These are phyloP conservation scores for Stenoptilia bipunctidactyla DNA, from an alignment of 2,888 invertebrate genomes.

Conservation along the genomic window DNA sequence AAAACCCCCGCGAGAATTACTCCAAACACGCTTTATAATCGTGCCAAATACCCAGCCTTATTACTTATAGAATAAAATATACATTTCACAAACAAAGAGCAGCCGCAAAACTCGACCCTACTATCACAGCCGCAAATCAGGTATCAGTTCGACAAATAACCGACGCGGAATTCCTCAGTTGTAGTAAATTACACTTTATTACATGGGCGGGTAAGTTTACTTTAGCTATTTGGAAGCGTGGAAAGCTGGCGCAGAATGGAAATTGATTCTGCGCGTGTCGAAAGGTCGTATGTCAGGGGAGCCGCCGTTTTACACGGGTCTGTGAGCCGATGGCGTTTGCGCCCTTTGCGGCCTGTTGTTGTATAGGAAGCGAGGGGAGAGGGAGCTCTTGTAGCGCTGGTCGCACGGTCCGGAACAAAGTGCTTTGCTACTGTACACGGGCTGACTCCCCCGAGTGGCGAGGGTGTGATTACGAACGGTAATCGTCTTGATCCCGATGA, in stretches of 20 bases:
- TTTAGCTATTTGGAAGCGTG: slow-evolving; percentile 28
- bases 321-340: slow-evolving; percentile 26
- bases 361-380: slow-evolving; percentile 18
- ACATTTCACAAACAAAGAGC: not conserved
- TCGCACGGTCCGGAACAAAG: slow-evolving; percentile 23
- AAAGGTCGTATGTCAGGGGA: slow-evolving; percentile 40
- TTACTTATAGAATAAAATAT: not conserved
- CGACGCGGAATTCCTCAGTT: slow-evolving; percentile 29
- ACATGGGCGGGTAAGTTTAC: slow-evolving; percentile 25
- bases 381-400: slow-evolving; percentile 28
- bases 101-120: slow-evolving; percentile 32
- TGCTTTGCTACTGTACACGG: slow-evolving; percentile 33
- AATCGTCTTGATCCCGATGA: slow-evolving; percentile 64
- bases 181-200: slow-evolving; percentile 43
- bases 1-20: not conserved
- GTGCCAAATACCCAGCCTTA: not conserved
- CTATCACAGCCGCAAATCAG: slow-evolving; percentile 53
- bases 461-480: slow-evolving; percentile 55
- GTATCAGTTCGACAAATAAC: slow-evolving; percentile 59
- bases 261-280: slow-evolving; percentile 55
- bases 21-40: not conserved
- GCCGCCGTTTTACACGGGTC: slow-evolving; percentile 21
- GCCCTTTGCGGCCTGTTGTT: slow-evolving; percentile 21
- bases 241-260: slow-evolving; percentile 37
- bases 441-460: slow-evolving; percentile 38